Evolutionary conservation across 2,888 invertebrate genomes (phyloP).

Genomic region (Caenorhabditis sulstoni): DNA sequence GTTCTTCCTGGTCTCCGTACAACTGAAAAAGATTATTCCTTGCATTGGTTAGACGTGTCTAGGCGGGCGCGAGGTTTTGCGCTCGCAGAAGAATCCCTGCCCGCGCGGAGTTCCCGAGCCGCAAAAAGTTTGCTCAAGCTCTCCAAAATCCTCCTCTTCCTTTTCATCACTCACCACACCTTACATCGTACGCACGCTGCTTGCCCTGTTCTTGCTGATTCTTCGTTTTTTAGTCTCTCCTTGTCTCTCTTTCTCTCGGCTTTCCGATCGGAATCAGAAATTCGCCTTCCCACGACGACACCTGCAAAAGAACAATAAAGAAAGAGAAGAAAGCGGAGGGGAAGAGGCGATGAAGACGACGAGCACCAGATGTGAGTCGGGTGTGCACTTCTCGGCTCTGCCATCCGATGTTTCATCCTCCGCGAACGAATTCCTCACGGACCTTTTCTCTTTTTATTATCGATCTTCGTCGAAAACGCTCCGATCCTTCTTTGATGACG

Average conservation of each 20-base stretch:
- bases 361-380: constrained; percentile 45
- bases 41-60: constrained; percentile 55
- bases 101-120: constrained; percentile 29
- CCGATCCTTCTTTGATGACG: constrained; percentile 5
- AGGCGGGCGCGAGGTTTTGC: constrained; percentile 53
- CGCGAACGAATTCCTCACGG: constrained; percentile 26
- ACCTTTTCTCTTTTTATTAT: constrained; percentile 21
- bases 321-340: constrained; percentile 9
- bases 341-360: constrained; percentile 37
- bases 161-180: constrained; percentile 43
- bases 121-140: constrained; percentile 63
- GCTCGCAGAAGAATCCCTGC: constrained; percentile 40
- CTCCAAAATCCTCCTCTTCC: constrained; percentile 55
- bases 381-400: constrained; percentile 43
- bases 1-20: background rate
- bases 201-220: constrained; percentile 26
- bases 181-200: constrained; percentile 50
- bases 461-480: constrained; percentile 8
- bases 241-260: background rate
- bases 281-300: constrained; percentile 27
- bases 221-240: constrained; percentile 17
- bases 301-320: constrained; percentile 57
- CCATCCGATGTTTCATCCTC: constrained; percentile 50
- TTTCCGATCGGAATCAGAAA: constrained; percentile 6
- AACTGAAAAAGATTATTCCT: constrained; percentile 33